Evolutionary conservation across 2,113 vertebrate genomes (phyloP).

Genomic region (Sylvietta virens): DNA sequence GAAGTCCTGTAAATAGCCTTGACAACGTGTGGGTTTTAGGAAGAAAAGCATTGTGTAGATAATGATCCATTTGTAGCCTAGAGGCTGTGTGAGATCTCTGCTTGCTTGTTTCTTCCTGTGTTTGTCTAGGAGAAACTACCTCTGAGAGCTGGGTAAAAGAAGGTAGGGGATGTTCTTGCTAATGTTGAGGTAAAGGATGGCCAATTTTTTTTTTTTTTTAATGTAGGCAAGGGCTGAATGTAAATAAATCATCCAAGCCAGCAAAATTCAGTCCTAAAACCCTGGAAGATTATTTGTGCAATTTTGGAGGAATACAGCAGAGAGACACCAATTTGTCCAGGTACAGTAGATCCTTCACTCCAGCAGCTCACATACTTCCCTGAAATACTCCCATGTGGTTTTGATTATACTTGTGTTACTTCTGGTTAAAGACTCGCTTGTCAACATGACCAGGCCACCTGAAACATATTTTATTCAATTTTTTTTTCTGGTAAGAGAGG

Average conservation of each 20-base stretch:
- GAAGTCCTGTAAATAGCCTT: neutral
- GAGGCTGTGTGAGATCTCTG: neutral
- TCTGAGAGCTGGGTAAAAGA: neutral
- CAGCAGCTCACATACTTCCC: neutral
- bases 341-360: neutral
- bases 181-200: neutral
- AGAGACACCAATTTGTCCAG: neutral
- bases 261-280: neutral
- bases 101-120: neutral
- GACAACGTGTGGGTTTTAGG: neutral
- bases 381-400: neutral
- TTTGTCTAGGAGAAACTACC: neutral
- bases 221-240: neutral
- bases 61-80: neutral
- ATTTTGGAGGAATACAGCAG: neutral
- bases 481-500: neutral
- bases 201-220: neutral
- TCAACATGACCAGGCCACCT: constrained; percentile 6
- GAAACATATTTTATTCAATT: neutral
- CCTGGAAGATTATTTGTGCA: neutral
- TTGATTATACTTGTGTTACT: neutral
- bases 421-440: neutral
- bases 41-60: neutral
- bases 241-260: neutral
- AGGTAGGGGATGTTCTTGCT: neutral